phyloP scores from a whole-genome alignment of 2,113 vertebrate genomes.

The Siniperca knerii region DNA sequence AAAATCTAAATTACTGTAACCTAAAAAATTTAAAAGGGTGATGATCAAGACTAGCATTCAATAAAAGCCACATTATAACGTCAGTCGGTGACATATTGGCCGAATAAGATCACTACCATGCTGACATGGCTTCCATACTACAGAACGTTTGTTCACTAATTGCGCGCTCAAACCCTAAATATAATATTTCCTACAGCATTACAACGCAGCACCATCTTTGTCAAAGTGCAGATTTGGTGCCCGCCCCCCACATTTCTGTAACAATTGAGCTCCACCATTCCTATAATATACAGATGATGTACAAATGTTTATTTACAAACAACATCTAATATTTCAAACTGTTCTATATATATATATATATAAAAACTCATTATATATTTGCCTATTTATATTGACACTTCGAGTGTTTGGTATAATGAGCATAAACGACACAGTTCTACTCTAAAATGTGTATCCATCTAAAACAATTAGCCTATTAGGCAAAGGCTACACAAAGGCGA shows the following conservation, averaged over 20 bases:
- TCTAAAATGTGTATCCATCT: not conserved
- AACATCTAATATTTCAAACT: not conserved
- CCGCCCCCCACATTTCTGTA: conserved; percentile 35
- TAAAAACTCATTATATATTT: not conserved
- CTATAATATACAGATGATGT: not conserved
- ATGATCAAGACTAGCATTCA: not conserved
- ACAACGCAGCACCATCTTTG: conserved; percentile 56
- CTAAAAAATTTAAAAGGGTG: no score
- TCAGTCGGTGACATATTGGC: no score
- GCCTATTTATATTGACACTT: not conserved
- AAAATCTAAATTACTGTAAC: not conserved
- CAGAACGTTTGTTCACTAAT: not conserved
- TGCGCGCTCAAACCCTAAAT: not conserved
- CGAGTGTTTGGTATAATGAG: not conserved
- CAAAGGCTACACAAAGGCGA: not conserved
- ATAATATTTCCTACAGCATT: not conserved
- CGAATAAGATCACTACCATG: not conserved
- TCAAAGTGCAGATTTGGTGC: conserved; percentile 52
- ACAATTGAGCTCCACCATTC: conserved; percentile 6
- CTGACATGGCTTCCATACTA: not conserved
- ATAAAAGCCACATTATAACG: not conserved
- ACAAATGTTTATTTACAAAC: not conserved
- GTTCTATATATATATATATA: not conserved
- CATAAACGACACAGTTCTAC: not conserved
- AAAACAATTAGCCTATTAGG: not conserved